phyloP scores from a whole-genome alignment of 2,113 vertebrate species.

The Cyphomyrus plagiostoma region DNA sequence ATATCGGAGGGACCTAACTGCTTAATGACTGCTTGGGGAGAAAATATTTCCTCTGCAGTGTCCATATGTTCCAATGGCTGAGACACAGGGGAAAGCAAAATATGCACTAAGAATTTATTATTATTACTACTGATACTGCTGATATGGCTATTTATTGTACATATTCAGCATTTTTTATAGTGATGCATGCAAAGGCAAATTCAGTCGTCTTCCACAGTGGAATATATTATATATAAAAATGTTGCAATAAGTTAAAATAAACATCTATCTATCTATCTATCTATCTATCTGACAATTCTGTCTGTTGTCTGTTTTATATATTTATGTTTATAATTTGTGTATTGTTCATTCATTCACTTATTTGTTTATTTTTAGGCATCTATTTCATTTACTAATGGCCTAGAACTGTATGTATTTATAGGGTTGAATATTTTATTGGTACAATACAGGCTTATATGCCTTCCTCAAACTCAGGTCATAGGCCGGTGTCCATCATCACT shows the following conservation, averaged over 20 bases:
- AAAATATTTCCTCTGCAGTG: constrained; percentile 50
- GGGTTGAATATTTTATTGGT: background rate
- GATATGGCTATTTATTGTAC: background rate
- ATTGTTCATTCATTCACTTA: no score
- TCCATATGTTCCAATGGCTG: background rate
- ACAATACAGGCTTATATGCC: background rate
- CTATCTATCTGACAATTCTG: background rate
- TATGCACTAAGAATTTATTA: background rate
- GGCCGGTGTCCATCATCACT: background rate
- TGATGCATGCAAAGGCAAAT: background rate
- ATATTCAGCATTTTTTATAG: background rate
- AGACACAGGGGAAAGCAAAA: background rate
- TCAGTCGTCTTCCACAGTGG: background rate
- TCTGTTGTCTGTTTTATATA: no score
- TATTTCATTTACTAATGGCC: background rate
- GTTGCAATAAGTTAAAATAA: background rate
- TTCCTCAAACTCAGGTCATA: background rate
- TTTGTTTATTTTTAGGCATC: background rate
- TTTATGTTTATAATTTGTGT: background rate
- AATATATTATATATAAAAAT: background rate
- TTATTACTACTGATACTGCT: background rate
- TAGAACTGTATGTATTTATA: background rate
- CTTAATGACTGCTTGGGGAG: constrained; percentile 44
- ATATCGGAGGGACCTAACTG: constrained; percentile 55
- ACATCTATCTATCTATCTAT: background rate